Evolutionary conservation across 2,113 vertebrate species (phyloP).

Genomic region (Acinonyx jubatus): DNA sequence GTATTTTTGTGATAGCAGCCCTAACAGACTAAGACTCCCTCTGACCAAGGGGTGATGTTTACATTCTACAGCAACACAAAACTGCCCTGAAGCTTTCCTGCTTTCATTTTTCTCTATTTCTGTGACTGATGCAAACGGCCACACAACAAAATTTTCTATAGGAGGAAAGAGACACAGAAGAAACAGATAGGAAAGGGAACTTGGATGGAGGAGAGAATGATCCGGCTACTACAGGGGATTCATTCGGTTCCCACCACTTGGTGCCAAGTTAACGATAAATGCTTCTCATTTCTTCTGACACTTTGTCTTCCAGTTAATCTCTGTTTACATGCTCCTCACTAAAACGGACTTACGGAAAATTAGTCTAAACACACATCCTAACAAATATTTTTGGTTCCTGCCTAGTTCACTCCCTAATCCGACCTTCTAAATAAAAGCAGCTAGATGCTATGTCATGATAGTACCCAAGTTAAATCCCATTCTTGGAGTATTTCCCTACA

Average conservation of each 20-base stretch:
- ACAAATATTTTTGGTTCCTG: not conserved
- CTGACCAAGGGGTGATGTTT: not conserved
- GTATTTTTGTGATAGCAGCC: not conserved
- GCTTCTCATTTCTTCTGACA: not conserved
- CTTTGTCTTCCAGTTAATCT: not conserved
- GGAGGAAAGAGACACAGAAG: not conserved
- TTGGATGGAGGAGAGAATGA: not conserved
- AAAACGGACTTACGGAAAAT: not conserved
- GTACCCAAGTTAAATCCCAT: not conserved
- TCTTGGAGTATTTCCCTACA: not conserved
- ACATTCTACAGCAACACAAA: not conserved
- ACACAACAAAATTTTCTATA: not conserved
- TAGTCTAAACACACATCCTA: not conserved
- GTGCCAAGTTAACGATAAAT: not conserved
- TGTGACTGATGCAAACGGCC: not conserved
- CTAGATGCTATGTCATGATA: not conserved
- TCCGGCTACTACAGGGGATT: not conserved
- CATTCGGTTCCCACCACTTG: not conserved
- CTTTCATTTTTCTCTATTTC: not conserved
- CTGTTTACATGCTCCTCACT: not conserved
- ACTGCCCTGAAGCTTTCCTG: not conserved
- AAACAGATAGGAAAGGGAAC: not conserved
- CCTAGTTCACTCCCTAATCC: not conserved
- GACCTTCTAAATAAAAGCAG: slow-evolving; percentile 3
- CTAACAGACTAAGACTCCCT: not conserved